These are phyloP conservation scores for Bemisia tabaci DNA, from an alignment of 1,140 invertebrate genomes.

Conservation along the genomic window DNA sequence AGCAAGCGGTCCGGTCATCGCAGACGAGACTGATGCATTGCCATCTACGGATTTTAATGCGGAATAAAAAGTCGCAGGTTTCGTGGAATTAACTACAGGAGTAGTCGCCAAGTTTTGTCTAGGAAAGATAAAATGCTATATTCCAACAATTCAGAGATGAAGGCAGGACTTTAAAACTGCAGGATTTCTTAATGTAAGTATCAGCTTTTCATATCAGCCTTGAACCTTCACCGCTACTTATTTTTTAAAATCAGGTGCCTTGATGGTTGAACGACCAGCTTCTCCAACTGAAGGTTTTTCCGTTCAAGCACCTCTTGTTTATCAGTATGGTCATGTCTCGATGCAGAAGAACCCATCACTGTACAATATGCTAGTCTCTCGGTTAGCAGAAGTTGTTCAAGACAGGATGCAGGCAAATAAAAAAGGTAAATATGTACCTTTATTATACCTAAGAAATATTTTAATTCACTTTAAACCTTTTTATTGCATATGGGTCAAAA, in stretches of 20 bases:
- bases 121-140: neutral
- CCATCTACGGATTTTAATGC: too few relatives aligned
- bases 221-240: too few relatives aligned
- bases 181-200: too few relatives aligned
- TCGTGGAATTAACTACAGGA: neutral
- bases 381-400: slow-evolving; percentile 73
- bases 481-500: neutral
- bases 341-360: slow-evolving; percentile 65
- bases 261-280: slow-evolving; percentile 79
- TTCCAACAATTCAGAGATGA: too few relatives aligned
- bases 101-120: neutral
- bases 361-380: slow-evolving; percentile 72
- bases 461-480: neutral
- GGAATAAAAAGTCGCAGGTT: too few relatives aligned
- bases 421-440: slow-evolving; percentile 63
- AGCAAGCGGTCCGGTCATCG: too few relatives aligned
- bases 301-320: slow-evolving; percentile 79
- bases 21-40: too few relatives aligned
- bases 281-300: slow-evolving; percentile 87
- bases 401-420: slow-evolving; percentile 74
- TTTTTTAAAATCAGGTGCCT: slow-evolving; percentile 42
- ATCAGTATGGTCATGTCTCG: slow-evolving; percentile 82
- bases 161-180: too few relatives aligned
- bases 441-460: too few relatives aligned
- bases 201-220: too few relatives aligned